These are phyloP conservation scores for Spodoptera picta DNA, from an alignment of 2,888 invertebrate species.

Conservation along the genomic window DNA sequence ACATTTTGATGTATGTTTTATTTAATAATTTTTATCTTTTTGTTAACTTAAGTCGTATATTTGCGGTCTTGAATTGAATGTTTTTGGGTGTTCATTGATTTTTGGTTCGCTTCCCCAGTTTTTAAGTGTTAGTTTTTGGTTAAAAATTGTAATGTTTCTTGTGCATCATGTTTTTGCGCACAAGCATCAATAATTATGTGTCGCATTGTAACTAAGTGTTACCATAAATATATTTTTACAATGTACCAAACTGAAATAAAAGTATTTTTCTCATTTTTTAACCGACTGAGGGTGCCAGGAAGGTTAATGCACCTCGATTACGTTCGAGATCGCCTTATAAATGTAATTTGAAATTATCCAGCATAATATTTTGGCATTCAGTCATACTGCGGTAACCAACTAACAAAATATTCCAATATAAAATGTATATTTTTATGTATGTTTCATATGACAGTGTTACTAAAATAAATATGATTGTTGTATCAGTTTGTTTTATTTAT, in stretches of 20 bases:
- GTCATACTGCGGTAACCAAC: no score
- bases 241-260: no score
- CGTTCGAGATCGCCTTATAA: constrained; percentile 16
- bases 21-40: not conserved
- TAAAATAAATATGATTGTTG: constrained; percentile 49
- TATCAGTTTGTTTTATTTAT: constrained; percentile 36
- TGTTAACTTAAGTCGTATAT: constrained; percentile 3
- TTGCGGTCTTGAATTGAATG: constrained; percentile 29
- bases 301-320: not conserved
- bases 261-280: not conserved
- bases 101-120: not conserved
- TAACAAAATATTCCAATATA: constrained; percentile 49
- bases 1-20: not conserved
- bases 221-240: not conserved
- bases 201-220: constrained; percentile 2
- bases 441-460: constrained; percentile 49
- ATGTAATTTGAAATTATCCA: constrained; percentile 1
- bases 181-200: not conserved
- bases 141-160: not conserved
- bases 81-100: not conserved
- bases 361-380: no score
- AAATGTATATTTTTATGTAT: constrained; percentile 25
- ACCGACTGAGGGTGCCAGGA: not conserved
- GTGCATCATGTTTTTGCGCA: constrained; percentile 6
- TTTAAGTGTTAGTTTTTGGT: not conserved